phyloP scores from a whole-genome alignment of 2,888 invertebrate genomes.

The Parascotia fuliginaria region DNA sequence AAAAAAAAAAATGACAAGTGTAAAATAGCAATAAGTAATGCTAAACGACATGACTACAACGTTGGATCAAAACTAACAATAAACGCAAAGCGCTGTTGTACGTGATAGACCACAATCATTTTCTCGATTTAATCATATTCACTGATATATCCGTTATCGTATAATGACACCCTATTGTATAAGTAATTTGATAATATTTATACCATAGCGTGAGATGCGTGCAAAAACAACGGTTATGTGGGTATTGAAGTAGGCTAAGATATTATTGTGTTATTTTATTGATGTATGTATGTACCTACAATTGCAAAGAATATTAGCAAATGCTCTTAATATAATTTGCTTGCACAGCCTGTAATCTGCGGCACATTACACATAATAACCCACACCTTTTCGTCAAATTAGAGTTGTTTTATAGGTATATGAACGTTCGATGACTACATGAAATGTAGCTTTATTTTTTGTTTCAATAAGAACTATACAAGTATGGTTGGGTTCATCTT shows the following conservation, averaged over 20 bases:
- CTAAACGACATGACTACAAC: constrained; percentile 29
- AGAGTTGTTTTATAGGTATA: constrained; percentile 53
- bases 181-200: constrained; percentile 80
- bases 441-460: constrained; percentile 51
- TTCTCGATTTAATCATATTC: constrained; percentile 78
- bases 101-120: constrained; percentile 74
- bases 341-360: constrained; percentile 70
- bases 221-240: constrained; percentile 55
- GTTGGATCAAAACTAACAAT: constrained; percentile 58
- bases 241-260: constrained; percentile 17
- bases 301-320: constrained; percentile 65
- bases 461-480: constrained; percentile 45
- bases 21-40: constrained; percentile 18
- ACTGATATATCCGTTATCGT: constrained; percentile 80
- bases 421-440: constrained; percentile 51
- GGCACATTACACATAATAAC: constrained; percentile 69
- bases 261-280: too few species aligned
- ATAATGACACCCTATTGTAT: constrained; percentile 79
- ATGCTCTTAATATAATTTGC: constrained; percentile 72
- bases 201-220: constrained; percentile 60
- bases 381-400: constrained; percentile 61
- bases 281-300: constrained; percentile 59
- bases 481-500: constrained; percentile 39
- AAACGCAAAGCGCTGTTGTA: constrained; percentile 50
- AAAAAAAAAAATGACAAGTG: constrained; percentile 18